phyloP scores from a whole-genome alignment of 2,888 invertebrate genomes.

The Lithosia quadra region DNA sequence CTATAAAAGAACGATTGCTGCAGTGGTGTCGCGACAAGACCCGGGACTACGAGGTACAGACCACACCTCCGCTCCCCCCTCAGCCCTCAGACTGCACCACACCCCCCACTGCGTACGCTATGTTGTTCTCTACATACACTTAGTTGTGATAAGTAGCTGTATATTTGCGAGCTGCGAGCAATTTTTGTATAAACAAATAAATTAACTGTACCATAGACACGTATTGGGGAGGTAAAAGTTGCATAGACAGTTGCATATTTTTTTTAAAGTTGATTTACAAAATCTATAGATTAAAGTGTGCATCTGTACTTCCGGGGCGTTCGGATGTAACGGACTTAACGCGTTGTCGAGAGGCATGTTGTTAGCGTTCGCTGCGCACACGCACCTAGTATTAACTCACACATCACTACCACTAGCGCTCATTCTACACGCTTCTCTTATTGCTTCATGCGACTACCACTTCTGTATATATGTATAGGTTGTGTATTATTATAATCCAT shows the following conservation, averaged over 20 bases:
- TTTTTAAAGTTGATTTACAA: slow-evolving; percentile 8
- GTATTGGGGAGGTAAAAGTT: slow-evolving; percentile 59
- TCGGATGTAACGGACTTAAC: slow-evolving; percentile 56
- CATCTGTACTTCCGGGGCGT: slow-evolving; percentile 56
- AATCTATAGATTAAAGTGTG: slow-evolving; percentile 42
- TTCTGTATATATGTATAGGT: slow-evolving; percentile 68
- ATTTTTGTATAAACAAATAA: not conserved
- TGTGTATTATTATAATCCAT: slow-evolving; percentile 53
- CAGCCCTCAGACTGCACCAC: slow-evolving; percentile 28
- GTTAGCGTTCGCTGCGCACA: slow-evolving; percentile 57
- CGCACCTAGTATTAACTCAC: slow-evolving; percentile 63
- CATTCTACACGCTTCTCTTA: slow-evolving; percentile 67
- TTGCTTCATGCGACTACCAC: slow-evolving; percentile 70
- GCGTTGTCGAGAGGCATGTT: slow-evolving; percentile 65
- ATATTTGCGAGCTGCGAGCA: slow-evolving; percentile 8
- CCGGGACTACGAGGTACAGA: slow-evolving; percentile 97
- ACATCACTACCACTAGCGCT: slow-evolving; percentile 60
- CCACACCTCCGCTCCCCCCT: slow-evolving; percentile 13
- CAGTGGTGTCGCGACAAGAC: slow-evolving; percentile 99
- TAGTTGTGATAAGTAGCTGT: slow-evolving; percentile 6
- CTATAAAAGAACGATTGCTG: slow-evolving; percentile 98
- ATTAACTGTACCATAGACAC: slow-evolving; percentile 34
- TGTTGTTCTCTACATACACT: slow-evolving; percentile 7
- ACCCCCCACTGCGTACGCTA: slow-evolving; percentile 55
- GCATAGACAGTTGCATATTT: slow-evolving; percentile 60